Conservation (phyloP, 2,797 vertebrate species). For the Ceryle rudis region DNA sequence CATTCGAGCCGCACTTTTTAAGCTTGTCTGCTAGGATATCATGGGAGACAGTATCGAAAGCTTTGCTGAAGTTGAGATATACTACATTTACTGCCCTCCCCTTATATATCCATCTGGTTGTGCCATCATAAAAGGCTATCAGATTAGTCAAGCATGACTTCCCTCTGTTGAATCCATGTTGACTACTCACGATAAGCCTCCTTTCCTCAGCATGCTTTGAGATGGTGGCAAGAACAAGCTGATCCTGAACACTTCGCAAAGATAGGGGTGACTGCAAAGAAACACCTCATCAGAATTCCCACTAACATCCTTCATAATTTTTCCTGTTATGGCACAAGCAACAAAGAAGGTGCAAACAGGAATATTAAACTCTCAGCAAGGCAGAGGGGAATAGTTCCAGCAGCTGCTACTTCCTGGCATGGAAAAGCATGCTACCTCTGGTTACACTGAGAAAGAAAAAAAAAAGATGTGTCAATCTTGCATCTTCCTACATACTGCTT, state of each 20-base stretch:
- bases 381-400: neutral
- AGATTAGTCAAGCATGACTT: no score
- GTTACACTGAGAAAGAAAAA: neutral
- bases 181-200: no score
- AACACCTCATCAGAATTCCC: neutral
- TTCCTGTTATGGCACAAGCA: neutral
- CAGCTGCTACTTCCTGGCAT: neutral
- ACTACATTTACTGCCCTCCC: no score
- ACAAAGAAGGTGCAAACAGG: neutral
- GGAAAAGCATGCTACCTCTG: neutral
- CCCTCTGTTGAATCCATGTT: no score
- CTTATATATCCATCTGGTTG: no score
- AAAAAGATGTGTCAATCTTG: neutral
- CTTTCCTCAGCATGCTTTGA: no score
- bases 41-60: no score
- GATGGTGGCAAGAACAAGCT: neutral
- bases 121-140: no score
- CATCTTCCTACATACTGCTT: neutral
- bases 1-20: no score
- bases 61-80: no score
- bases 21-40: no score
- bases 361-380: neutral
- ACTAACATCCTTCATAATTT: neutral
- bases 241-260: neutral
- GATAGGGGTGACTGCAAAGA: neutral